Evolutionary conservation across 2,797 vertebrate species (phyloP), one percentile per base, ranked within the genome.

Genomic region (Sebastes umbrosus): DNA sequence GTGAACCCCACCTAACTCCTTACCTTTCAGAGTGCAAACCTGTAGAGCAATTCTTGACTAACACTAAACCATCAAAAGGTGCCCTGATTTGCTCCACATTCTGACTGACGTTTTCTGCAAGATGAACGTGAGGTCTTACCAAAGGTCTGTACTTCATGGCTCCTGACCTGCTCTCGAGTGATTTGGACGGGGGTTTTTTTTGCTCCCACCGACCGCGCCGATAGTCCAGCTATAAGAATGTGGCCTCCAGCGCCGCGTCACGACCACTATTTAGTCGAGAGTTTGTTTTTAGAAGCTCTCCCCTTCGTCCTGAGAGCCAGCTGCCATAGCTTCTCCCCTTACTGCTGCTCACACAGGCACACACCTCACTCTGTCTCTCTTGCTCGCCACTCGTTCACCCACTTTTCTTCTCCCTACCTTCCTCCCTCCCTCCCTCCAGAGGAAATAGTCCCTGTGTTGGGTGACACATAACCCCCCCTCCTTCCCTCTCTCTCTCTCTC

Each of bases 101-200:
- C 75, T 16, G 4, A 34, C 3, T 9, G 62, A 65, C 29, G 8
- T 57, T 52, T 34, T 27, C 27, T 43, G n/a, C 8, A 12, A 24
- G 39, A 43, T 43, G 39, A 43, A 43, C 39, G 34, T 14, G 24
- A 1, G 16, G 58, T 62, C 32, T 95, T 92, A 96, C 96, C 95
- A 92, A 54, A 73, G 91, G 88, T 93, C 93, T 91, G 88, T 96
- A 95, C 91, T 95, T 96, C 94, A 95, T 95, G 87, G 80, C 68
- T 85, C 62, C 81, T 73, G 55, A 66, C n/a, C 80, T 77, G 71
- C 77, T 87, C 69, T 85, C 54, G 1, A 72, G 39, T 55, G 32
- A 75, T 27, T 58, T 63, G 50, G 36, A 69, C 12, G 1, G 13
- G 36, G 13, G 12, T 1, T 55, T 69, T 58, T 36, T 52, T 32